Conservation (phyloP, 1,140 invertebrate species). For the Ceratosolen solmsi region DNA sequence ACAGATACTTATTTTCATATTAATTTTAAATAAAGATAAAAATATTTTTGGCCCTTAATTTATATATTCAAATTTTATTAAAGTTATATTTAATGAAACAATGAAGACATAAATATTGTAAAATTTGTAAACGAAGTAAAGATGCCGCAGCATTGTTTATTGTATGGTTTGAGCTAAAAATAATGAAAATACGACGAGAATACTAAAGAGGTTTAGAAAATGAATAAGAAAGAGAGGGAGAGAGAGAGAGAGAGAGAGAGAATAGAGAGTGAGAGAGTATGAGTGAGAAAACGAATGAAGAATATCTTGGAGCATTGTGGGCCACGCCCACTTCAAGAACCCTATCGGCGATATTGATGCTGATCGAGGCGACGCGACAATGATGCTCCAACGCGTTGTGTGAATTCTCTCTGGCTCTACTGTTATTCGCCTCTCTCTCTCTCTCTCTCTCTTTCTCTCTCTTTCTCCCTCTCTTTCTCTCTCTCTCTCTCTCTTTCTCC, state of each 20-base stretch:
- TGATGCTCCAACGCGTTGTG: slow-evolving; percentile 51
- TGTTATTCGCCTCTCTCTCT: background rate
- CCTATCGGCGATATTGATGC: slow-evolving; percentile 47
- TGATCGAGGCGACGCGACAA: slow-evolving; percentile 36
- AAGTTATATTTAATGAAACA: too few species aligned
- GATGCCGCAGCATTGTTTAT: too few species aligned
- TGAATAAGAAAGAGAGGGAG: background rate
- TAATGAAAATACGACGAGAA: too few species aligned
- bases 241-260: background rate
- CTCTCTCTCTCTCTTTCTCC: background rate
- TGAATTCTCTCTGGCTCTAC: background rate
- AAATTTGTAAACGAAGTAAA: too few species aligned
- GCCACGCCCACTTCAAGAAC: slow-evolving; percentile 66
- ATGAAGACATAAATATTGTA: too few species aligned
- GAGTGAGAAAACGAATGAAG: slow-evolving; percentile 50
- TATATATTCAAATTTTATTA: too few species aligned
- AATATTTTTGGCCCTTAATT: too few species aligned
- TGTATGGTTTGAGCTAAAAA: too few species aligned
- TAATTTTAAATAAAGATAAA: too few species aligned
- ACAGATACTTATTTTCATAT: too few species aligned
- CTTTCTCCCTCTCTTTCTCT: background rate
- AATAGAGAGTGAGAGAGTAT: background rate
- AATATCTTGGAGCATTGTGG: slow-evolving; percentile 51
- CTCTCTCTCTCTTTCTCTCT: slow-evolving; percentile 11
- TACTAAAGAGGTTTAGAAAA: too few species aligned